Evolutionary conservation across 2,888 invertebrate genomes (phyloP), one percentile per base, ranked within the genome.

Genomic region (Aphodius sticticus): DNA sequence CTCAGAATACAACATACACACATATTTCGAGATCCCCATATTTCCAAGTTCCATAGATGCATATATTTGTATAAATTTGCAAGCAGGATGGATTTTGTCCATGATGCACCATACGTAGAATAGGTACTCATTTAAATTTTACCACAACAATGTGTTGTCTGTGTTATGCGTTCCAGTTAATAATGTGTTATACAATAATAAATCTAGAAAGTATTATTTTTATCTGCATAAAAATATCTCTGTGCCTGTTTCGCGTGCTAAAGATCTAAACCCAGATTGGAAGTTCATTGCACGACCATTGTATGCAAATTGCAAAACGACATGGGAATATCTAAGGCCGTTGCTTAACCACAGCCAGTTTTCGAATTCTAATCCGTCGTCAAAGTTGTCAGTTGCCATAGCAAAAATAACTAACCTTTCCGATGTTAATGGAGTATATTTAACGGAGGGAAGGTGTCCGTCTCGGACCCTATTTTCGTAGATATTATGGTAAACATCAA

Each of bases 111-210:
- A 53, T 53, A 53, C 12, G 53, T 9, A 53, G 53, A 53, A 53
- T 53, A n/a, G n/a, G n/a, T n/a, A 53, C 53, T 53, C 53, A 53
- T 9, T 53, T 53, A 53, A 53, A 53, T 53, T 53, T 53, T 53
- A 53, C 53, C 53, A 53, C 53, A 53, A 53, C 53, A 53, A 53
- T 53, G 53, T 5, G 4, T 53, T 53, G 3, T 53, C 53, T 53
- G 12, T 53, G 7, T 5, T 9, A 53, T 53, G 53, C 12, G 53
- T 53, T 53, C 53, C 53, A 53, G 53, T 53, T 53, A 53, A 53
- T 53, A 53, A 53, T 53, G 53, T 53, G 53, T 53, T 53, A 53
- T 53, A 53, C 53, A 53, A 53, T 53, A 53, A 53, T 53, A 53
- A 53, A 53, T 53, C 53, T 53, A 53, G 53, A 53, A 53, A 53